Evolutionary conservation across 2,888 invertebrate genomes (phyloP), one percentile per base, ranked within the genome.

Genomic region (Lydus trimaculatus): DNA sequence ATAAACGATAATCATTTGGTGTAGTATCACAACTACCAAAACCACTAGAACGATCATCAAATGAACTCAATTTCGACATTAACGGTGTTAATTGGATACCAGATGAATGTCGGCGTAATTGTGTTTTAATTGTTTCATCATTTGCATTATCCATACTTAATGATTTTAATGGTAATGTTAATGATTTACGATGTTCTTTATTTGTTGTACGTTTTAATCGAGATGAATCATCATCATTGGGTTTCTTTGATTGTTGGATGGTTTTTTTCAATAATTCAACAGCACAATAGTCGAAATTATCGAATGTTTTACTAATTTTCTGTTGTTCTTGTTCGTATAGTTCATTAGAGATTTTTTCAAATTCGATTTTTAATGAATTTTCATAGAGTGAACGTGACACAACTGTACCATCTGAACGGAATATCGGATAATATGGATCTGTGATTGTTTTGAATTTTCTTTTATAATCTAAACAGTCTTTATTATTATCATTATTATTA

Each of bases 61-160:
- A 87, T 0, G 93, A 92, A 67, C 92, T 93, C 56, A 94, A 82
- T 81, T 94, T 94, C 33, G 94, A 92, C 92, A 95, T 93, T 0
- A 94, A 81, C 0, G 95, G 95, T 0, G 94, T 94, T 62, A 94
- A 80, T 69, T 92, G 93, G 0, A 94, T 89, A 0, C 92, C 92
- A 2, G 73, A 67, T 85, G 72, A 87, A 85, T n/a, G 85, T 83
- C 72, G 69, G 33, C 69, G 72, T 2, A 63, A 25, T 13, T 67
- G 67, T 15, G 67, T 65, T 58, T 61, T 69, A 17, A 66, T 72
- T 64, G 11, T 75, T 67, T 60, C 64, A 17, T 9, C 64, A 5
- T 25, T 25, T 8, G 69, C 52, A 15, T 64, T 66, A 43, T 84
- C 84, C 1, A 80, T 75, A 3, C 84, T 87, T 20, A 92, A 80